Evolutionary conservation across 2,797 vertebrate genomes (phyloP).

Genomic region (Emys orbicularis): DNA sequence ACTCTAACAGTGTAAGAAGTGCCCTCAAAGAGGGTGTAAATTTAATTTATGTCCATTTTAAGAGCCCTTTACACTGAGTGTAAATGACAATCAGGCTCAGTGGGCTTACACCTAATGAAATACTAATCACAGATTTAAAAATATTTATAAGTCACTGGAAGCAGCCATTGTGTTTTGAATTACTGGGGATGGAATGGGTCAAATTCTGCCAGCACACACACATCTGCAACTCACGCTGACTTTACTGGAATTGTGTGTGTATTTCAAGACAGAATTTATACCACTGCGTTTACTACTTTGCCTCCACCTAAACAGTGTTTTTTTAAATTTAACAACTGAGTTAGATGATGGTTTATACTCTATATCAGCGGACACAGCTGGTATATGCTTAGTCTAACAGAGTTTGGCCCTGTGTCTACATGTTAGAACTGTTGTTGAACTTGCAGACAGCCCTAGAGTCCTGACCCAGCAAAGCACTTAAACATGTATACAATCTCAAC

Average conservation of each 20-base stretch:
- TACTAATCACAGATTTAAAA: neutral
- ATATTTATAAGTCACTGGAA: neutral
- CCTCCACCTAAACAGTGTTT: neutral
- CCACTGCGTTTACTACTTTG: neutral
- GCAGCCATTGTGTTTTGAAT: neutral
- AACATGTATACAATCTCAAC: neutral
- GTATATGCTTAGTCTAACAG: neutral
- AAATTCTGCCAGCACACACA: slow-evolving; percentile 2
- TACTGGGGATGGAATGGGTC: neutral
- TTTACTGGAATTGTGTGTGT: neutral
- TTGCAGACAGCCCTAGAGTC: neutral
- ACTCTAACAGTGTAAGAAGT: neutral
- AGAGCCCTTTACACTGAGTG: neutral
- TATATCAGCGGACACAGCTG: neutral
- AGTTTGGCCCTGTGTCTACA: neutral
- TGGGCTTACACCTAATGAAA: neutral
- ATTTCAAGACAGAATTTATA: neutral
- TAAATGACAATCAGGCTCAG: neutral
- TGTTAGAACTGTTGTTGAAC: neutral
- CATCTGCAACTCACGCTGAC: neutral
- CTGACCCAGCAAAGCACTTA: neutral
- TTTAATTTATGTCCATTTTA: neutral
- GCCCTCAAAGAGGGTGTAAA: neutral
- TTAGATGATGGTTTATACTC: neutral
- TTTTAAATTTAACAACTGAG: neutral